A percentile compares a stretch with the other conserved stretches of the same genome.
phyloP scores from a whole-genome alignment of 1,140 invertebrate genomes.

The Drosophila tristis region DNA sequence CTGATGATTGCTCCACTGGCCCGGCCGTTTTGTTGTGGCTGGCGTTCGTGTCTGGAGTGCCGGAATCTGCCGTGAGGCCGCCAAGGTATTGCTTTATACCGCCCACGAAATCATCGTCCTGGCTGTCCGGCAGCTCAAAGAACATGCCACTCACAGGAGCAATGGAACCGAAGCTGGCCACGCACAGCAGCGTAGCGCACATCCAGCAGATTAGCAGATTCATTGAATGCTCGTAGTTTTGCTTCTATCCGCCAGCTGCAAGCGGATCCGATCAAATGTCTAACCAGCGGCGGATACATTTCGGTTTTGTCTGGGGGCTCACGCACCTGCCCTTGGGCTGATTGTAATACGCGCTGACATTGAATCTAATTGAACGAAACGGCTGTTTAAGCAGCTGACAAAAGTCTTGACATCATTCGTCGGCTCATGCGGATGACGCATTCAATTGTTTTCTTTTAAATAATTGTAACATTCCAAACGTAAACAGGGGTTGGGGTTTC shows the following conservation, averaged over 20 bases:
- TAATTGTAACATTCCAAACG: not conserved
- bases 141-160: slow-evolving; percentile 36
- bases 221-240: slow-evolving; percentile 17
- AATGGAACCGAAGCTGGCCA: slow-evolving; percentile 13
- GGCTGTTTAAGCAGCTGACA: slow-evolving; percentile 50
- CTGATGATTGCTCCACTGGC: not conserved
- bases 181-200: slow-evolving; percentile 18
- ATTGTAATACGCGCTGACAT: slow-evolving; percentile 37
- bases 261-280: slow-evolving; percentile 39
- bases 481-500: not conserved
- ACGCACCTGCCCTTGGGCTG: not conserved
- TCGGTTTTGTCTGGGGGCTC: slow-evolving; percentile 42
- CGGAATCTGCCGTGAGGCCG: not conserved
- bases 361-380: slow-evolving; percentile 43
- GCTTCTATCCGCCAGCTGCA: slow-evolving; percentile 22
- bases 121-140: slow-evolving; percentile 19
- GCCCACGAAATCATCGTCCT: slow-evolving; percentile 41
- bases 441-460: no score
- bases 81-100: slow-evolving; percentile 47
- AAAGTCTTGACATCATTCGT: slow-evolving; percentile 14
- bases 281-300: slow-evolving; percentile 13
- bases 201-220: slow-evolving; percentile 41
- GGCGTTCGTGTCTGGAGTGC: slow-evolving; percentile 14
- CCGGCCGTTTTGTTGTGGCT: slow-evolving; percentile 24
- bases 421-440: not conserved